phyloP scores from a whole-genome alignment of 1,140 invertebrate genomes.

The Drosophila bocqueti region DNA sequence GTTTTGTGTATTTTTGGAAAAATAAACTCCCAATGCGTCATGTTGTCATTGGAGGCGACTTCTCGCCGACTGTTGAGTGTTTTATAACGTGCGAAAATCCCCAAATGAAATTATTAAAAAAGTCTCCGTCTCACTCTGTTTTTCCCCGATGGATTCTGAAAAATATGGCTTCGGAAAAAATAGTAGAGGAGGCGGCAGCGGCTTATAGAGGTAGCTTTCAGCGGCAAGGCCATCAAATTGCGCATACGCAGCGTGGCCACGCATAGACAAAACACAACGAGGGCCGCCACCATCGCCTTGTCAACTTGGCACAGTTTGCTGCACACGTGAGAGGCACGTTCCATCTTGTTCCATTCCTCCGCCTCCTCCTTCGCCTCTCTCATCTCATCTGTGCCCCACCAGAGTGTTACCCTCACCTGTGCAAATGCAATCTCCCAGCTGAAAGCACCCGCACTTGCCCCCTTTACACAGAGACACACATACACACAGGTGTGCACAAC shows the following conservation, averaged over 20 bases:
- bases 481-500: conserved; percentile 45
- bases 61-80: conserved; percentile 66
- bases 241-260: conserved; percentile 74
- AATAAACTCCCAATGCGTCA: conserved; percentile 75
- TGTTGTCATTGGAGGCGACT: conserved; percentile 55
- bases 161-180: conserved; percentile 20
- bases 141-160: conserved; percentile 37
- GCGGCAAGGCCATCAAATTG: conserved; percentile 58
- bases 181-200: neutral
- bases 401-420: conserved; percentile 4
- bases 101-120: conserved; percentile 73
- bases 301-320: conserved; percentile 79
- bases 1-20: conserved; percentile 42
- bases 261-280: conserved; percentile 53
- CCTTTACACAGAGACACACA: neutral
- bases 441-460: conserved; percentile 13
- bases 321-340: conserved; percentile 67
- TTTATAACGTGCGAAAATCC: conserved; percentile 76
- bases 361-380: neutral
- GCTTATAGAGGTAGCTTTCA: conserved; percentile 1
- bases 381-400: neutral
- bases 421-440: conserved; percentile 49
- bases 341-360: conserved; percentile 21
- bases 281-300: conserved; percentile 46
- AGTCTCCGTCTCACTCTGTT: conserved; percentile 16